Percentiles rank a stretch among this genome's conserved stretches.
These are phyloP conservation scores for Mastomys coucha DNA, from an alignment of 2,113 vertebrate genomes.

Conservation along the genomic window DNA sequence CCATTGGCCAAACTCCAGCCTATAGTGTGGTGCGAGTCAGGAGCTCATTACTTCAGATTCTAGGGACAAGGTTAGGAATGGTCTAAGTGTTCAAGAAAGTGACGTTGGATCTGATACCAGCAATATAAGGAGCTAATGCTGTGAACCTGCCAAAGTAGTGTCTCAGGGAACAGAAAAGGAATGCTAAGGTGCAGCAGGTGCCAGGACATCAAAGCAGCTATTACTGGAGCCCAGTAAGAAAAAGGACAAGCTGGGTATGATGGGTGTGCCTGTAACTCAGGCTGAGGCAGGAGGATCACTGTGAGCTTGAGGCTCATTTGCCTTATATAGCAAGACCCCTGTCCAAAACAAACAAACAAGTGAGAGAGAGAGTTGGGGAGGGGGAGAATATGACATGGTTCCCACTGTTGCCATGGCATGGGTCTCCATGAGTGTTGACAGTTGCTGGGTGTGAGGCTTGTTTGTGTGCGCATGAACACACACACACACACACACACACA, in stretches of 20 bases:
- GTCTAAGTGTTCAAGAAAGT: neutral
- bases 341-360: neutral
- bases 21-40: neutral
- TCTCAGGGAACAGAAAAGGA: neutral
- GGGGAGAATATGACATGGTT: too few species aligned
- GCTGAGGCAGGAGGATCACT: neutral
- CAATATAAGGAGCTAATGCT: neutral
- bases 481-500: too few species aligned
- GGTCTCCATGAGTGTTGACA: too few species aligned
- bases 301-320: neutral
- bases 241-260: neutral
- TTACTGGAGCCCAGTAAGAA: neutral
- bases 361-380: neutral
- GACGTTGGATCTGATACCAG: neutral
- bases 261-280: neutral
- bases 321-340: neutral
- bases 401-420: too few species aligned
- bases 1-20: neutral
- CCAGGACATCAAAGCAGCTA: neutral
- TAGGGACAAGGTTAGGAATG: neutral
- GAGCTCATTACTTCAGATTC: neutral
- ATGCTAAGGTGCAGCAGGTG: neutral
- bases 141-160: neutral
- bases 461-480: too few species aligned
- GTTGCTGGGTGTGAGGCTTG: too few species aligned